Evolutionary conservation across 2,888 invertebrate species (phyloP), one percentile per base, ranked within the genome.

Genomic region (Papilio elwesi): DNA sequence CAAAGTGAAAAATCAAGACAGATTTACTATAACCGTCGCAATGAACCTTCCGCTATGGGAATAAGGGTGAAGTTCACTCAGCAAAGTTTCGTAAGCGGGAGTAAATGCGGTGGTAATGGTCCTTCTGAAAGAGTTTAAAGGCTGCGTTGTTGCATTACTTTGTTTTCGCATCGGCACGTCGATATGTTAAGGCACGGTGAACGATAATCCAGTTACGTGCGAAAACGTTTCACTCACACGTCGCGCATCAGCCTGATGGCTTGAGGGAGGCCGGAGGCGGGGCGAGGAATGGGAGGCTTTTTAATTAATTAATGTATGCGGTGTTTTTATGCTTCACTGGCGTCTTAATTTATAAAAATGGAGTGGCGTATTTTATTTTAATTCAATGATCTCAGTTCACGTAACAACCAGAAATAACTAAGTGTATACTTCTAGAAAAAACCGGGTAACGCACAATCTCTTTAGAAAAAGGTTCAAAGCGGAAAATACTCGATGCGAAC

Each of bases 1-100:
- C 64, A 52, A 59, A 73, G 53, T 55, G 55, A 63, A 66, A 73
- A 69, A 65, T 69, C 47, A 66, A 69, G 73, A 66, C 59, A 66
- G 51, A 53, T 70, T 48, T 52, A 26, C 10, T 57, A 26, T 57
- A 26, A 52, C 62, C 47, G 13, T 15, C 15, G 43, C 66, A 0
- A 38, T 49, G 51, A 49, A 62, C 66, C n/a, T 57, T 52, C 36
- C 15, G 5, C 11, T 6, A 47, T 10, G n/a, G 11, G 15, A 53
- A 62, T 68, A 72, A 63, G 52, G 53, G 8, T 36, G 47, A n/a
- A 7, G n/a, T 26, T 67, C 38, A 26, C n/a, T 11, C 36, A n/a
- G 16, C 65, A 16, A 59, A 8, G 51, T 48, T 26, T 26, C n/a
- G n/a, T n/a, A n/a, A n/a, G 66, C 51, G 47, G 16, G 16, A 55